Evolutionary conservation across 1,140 invertebrate genomes (phyloP), one percentile per base, ranked within the genome.

Genomic region (Sitodiplosis mosellana): DNA sequence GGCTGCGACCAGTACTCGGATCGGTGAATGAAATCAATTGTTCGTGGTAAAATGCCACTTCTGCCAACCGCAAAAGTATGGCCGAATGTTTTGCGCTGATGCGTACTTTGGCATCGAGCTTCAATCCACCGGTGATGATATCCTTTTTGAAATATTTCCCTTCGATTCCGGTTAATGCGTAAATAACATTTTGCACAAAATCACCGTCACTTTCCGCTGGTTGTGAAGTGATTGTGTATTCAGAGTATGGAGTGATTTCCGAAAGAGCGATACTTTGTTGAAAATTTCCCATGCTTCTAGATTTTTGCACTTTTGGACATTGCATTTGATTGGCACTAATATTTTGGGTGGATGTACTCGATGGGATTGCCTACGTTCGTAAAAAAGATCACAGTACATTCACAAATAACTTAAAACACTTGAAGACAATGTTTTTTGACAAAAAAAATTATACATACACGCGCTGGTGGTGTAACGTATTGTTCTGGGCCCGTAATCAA

Each of bases 1-100:
- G 46, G 63, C 59, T 53, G 55, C 73, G 56, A 51, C 74, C 66
- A 69, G 78, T 75, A 11, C 76, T 68, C 4, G 76, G 65, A 47
- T 79, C 75, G 50, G 77, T 76, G 50, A 81, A 80, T 59, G 78
- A 81, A 50, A 74, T 70, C 41, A 94, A 72, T 51, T 81, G 72
- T 60, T 83, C 84, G 59, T 91, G 85, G 47, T 93, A 71, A 69
- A 83, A 87, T 2, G 91, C 90, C 36, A 93, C 71, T 60, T 92
- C 87, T 2, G 83, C 77, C 8, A 94, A 65, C 43, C 84, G 73
- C 12, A 82, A 62, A 6, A 87, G 70, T 40, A 80, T 56, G 27
- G 71, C 69, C 50, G 77, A 69, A 5, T 63, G 70, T 1, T 60
- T 49, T 12, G 58, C 65, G 1, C 64, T 49, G 11, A 53, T 45